Percentiles rank a stretch among this genome's conserved stretches.
Conservation (phyloP, 2,888 invertebrate species). For the Megastigmus dorsalis region DNA sequence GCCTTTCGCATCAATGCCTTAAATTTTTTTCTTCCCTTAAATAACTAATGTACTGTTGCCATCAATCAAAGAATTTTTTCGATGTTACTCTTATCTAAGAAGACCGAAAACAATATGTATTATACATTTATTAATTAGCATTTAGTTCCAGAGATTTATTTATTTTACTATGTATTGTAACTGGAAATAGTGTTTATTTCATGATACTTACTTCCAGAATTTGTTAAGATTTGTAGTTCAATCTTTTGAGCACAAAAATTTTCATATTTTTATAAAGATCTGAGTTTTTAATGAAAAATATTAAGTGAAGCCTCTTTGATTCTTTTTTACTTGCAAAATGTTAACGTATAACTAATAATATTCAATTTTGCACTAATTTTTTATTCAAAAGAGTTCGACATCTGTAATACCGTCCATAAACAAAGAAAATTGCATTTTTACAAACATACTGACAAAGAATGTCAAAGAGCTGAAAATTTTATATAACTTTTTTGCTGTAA, state of each 20-base stretch:
- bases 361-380: neutral
- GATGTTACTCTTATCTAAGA: constrained; percentile 2
- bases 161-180: constrained; percentile 30
- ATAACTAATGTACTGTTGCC: constrained; percentile 7
- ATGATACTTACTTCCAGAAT: neutral
- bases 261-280: constrained; percentile 12
- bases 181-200: constrained; percentile 5
- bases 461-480: neutral
- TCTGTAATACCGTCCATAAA: neutral
- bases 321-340: neutral
- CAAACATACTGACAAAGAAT: neutral
- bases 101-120: constrained; percentile 22
- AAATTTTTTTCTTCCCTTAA: neutral
- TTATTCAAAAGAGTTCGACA: neutral
- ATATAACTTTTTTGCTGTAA: neutral
- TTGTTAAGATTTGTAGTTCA: constrained; percentile 4
- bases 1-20: constrained; percentile 22
- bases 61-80: constrained; percentile 3
- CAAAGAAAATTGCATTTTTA: neutral
- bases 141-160: constrained; percentile 40
- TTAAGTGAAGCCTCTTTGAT: neutral
- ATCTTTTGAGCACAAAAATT: neutral
- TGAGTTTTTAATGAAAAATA: neutral
- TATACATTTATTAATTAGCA: constrained; percentile 31
- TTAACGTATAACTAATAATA: neutral